Base-by-base conservation (phyloP, 2,888 invertebrate genomes). In the Nudaria mundana region DNA sequence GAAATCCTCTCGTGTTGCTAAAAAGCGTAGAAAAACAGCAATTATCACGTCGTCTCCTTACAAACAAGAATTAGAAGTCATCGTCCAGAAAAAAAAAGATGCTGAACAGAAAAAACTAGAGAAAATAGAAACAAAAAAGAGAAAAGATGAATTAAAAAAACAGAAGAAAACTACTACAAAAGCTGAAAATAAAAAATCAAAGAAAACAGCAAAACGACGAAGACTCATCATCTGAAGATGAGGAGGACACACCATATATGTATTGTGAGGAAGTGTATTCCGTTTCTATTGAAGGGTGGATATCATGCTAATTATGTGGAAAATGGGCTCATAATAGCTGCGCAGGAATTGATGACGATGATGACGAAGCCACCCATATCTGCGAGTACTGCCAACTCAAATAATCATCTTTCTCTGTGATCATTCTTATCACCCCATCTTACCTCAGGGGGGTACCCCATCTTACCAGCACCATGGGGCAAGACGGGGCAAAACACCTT, bases 271-370 rank as follows among this genome's bases (percentile, higher is more conserved):
- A 37, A 30, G 30, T 36, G 13, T 49, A 44, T 48, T 53, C 41
- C 34, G 45, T 25, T 42, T 52, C 52, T 18, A 45, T 40, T 49
- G 47, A 47, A 47, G 42, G 44, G 31, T 51, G 48, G 51, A 34
- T 41, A 40, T 31, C 38, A 37, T 48, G 44, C 42, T 48, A 36
- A 32, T n/a, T 30, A 28, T 48, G 48, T 45, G 30, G 37, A 39
- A 47, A 20, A 40, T 49, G 48, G 42, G 26, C 39, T 25, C 31
- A 46, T 40, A 35, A 40, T 38, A 37, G 42, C 40, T 45, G 45
- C 22, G 35, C 45, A 31, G 40, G 40, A 36, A 43, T 42, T 28
- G 37, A 44, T 40, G 46, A 36, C 5, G 44, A 41, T 37, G 46
- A 50, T 47, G 47, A 51, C 31, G 40, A 44, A 42, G 41, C 40